These are phyloP conservation scores for Phoenoteleia sp. DNA, from an alignment of 2,888 invertebrate genomes.

Conservation along the genomic window DNA sequence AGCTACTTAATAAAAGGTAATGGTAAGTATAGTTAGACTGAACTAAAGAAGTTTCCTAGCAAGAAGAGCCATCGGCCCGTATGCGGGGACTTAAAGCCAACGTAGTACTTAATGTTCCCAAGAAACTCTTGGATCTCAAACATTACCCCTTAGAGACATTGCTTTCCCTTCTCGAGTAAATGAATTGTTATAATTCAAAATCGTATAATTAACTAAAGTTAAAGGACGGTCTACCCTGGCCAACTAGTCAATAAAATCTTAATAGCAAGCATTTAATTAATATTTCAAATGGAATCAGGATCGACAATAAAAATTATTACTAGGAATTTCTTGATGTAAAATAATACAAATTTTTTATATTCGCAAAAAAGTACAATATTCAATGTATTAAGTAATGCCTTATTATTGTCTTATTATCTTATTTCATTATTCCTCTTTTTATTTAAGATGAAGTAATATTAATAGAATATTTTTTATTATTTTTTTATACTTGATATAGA, in stretches of 20 bases:
- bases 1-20: slow-evolving; percentile 34
- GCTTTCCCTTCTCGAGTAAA: slow-evolving; percentile 29
- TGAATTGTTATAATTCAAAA: slow-evolving; percentile 51
- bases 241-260: too few relatives aligned
- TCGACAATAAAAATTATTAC: too few relatives aligned
- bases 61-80: slow-evolving; percentile 48
- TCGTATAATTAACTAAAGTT: slow-evolving; percentile 27
- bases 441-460: slow-evolving; percentile 9
- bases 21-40: slow-evolving; percentile 42
- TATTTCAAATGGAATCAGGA: too few relatives aligned
- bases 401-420: too few relatives aligned
- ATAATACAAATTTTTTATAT: too few relatives aligned
- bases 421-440: neutral
- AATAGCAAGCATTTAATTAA: too few relatives aligned
- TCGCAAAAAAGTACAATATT: too few relatives aligned
- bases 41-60: slow-evolving; percentile 45
- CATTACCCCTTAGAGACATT: slow-evolving; percentile 51
- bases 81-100: slow-evolving; percentile 51
- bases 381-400: too few relatives aligned
- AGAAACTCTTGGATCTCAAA: slow-evolving; percentile 58
- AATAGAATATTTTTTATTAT: too few relatives aligned
- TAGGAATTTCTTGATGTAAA: too few relatives aligned
- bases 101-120: slow-evolving; percentile 59
- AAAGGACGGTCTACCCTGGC: too few relatives aligned
- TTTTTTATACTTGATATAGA: too few relatives aligned